Percentiles rank a stretch among this genome's conserved stretches.
These are phyloP conservation scores for Acanthococcus lagerstroemiae DNA, from an alignment of 2,888 invertebrate species.

Conservation along the genomic window DNA sequence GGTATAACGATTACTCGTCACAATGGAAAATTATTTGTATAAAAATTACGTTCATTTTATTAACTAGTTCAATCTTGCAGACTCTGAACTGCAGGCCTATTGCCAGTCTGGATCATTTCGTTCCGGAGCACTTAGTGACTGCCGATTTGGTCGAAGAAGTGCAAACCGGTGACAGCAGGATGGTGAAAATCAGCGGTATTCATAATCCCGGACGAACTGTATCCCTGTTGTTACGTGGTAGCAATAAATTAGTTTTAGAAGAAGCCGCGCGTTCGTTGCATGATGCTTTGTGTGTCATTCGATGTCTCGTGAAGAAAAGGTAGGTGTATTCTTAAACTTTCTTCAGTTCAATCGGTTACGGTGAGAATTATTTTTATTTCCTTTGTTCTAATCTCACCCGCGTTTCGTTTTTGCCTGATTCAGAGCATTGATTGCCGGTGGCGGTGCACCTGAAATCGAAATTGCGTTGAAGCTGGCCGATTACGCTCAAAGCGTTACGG, in stretches of 20 bases:
- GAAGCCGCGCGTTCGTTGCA: conserved; percentile 73
- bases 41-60: neutral
- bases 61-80: conserved; percentile 39
- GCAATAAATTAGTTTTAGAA: conserved; percentile 70
- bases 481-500: conserved; percentile 70
- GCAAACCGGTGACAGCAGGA: conserved; percentile 74
- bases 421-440: conserved; percentile 82
- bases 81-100: conserved; percentile 88
- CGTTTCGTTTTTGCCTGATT: conserved; percentile 6
- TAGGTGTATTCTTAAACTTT: no score
- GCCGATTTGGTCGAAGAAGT: conserved; percentile 94
- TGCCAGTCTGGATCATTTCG: conserved; percentile 96
- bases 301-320: conserved; percentile 87
- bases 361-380: no score
- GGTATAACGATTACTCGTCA: conserved; percentile 39
- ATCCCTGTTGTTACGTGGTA: conserved; percentile 80
- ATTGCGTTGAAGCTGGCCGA: conserved; percentile 73
- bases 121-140: conserved; percentile 76
- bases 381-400: neutral
- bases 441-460: conserved; percentile 96
- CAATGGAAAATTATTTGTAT: neutral
- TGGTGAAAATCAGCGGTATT: conserved; percentile 87
- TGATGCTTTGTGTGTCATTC: conserved; percentile 80
- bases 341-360: no score
- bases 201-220: conserved; percentile 81